A percentile compares a stretch with the other conserved stretches of the same genome.
Evolutionary conservation across 2,113 vertebrate genomes (phyloP).

Genomic region (Alosa alosa): DNA sequence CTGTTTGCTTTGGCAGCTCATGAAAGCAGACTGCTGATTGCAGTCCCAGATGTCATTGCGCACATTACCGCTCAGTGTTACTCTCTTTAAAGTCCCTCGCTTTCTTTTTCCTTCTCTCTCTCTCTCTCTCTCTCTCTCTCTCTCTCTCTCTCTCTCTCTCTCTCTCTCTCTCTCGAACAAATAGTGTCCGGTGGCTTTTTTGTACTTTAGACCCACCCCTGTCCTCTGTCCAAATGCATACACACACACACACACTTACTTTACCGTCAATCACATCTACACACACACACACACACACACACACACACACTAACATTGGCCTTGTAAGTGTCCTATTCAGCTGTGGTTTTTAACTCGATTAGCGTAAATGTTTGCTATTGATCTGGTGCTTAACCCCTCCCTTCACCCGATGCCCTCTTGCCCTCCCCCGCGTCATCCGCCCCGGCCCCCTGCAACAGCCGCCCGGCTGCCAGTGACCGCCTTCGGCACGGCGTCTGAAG

Average conservation of each 20-base stretch:
- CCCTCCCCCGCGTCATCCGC: neutral
- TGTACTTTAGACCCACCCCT: constrained; percentile 22
- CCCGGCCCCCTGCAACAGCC: neutral
- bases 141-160: neutral
- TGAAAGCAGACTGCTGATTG: constrained; percentile 95
- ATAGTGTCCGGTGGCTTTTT: constrained; percentile 31
- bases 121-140: neutral
- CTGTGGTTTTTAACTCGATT: constrained; percentile 33
- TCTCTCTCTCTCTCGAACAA: constrained; percentile 2
- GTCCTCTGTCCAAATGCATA: constrained; percentile 13
- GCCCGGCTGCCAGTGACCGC: neutral
- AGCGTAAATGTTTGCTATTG: constrained; percentile 41
- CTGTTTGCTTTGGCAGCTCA: constrained; percentile 99
- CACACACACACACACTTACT: neutral
- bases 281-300: neutral
- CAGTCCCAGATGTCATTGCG: constrained; percentile 97
- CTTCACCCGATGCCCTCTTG: constrained; percentile 18
- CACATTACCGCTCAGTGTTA: constrained; percentile 79
- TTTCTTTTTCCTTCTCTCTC: constrained; percentile 17
- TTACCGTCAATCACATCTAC: neutral
- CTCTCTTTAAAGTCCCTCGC: constrained; percentile 63
- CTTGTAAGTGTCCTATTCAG: constrained; percentile 34
- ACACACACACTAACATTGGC: constrained; percentile 23
- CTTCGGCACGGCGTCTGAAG: neutral
- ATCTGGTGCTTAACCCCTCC: constrained; percentile 47